Evolutionary conservation across 2,797 vertebrate species (phyloP).

Genomic region (Bovichtus diacanthus): DNA sequence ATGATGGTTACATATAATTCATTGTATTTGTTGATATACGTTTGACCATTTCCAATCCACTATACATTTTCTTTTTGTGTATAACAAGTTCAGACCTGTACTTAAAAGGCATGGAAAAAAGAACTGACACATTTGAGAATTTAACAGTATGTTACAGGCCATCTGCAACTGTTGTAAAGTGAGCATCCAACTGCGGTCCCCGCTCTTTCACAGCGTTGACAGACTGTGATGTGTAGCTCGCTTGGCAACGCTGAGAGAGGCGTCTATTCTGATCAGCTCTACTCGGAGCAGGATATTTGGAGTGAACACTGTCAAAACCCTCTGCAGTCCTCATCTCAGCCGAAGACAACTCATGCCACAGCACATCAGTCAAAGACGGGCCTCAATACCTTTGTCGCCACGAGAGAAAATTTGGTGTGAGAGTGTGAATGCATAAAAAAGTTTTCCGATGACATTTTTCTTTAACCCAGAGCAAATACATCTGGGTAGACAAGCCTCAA

Average conservation of each 20-base stretch:
- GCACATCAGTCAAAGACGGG: conserved; percentile 64
- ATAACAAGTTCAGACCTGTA: not conserved
- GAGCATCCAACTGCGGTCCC: conserved; percentile 72
- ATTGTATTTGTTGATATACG: not conserved
- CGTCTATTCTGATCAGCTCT: conserved; percentile 78
- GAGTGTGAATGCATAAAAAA: conserved; percentile 52
- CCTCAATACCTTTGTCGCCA: conserved; percentile 56
- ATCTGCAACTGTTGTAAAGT: conserved; percentile 67
- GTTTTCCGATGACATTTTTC: conserved; percentile 59
- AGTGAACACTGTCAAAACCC: conserved; percentile 80
- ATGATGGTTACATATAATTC: not conserved
- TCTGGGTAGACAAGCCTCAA: conserved; percentile 39
- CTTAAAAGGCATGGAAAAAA: conserved; percentile 5
- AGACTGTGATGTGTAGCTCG: conserved; percentile 68
- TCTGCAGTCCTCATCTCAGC: conserved; percentile 63
- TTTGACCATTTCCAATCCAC: not conserved
- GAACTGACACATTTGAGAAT: conserved; percentile 52
- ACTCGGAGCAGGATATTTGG: conserved; percentile 72
- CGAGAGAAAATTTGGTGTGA: conserved; percentile 55
- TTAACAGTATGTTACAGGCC: conserved; percentile 70
- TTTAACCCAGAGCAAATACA: conserved; percentile 45
- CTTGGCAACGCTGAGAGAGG: conserved; percentile 68
- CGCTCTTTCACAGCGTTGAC: conserved; percentile 76
- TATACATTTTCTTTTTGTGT: not conserved
- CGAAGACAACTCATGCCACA: conserved; percentile 71